Evolutionary conservation across 2,888 invertebrate species (phyloP).

Genomic region (Barypeithes pellucidus): DNA sequence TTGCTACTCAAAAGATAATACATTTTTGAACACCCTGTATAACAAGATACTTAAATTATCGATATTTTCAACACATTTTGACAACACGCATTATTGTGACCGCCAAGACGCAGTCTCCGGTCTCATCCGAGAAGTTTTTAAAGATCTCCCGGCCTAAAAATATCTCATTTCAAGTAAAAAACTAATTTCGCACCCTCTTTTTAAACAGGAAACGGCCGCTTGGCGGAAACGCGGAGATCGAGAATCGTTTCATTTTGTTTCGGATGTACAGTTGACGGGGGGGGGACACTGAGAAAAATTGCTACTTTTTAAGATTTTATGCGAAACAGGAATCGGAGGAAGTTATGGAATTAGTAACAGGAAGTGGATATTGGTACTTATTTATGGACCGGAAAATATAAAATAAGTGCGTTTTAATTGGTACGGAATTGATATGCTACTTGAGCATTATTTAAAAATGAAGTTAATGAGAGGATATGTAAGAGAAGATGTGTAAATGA

Average conservation of each 20-base stretch:
- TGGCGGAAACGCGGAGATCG: conserved; percentile 62
- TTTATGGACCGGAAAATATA: conserved; percentile 17
- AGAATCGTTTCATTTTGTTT: conserved; percentile 58
- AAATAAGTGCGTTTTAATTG: conserved; percentile 1
- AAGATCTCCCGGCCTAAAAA: conserved; percentile 60
- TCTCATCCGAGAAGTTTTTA: conserved; percentile 42
- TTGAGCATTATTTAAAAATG: neutral
- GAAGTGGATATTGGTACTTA: conserved; percentile 20
- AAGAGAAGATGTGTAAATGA: neutral
- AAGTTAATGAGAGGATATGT: neutral
- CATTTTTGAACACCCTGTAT: no score
- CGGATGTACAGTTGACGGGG: conserved; percentile 51
- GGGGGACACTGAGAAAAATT: conserved; percentile 44
- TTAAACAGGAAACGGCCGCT: conserved; percentile 63
- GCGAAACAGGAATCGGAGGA: conserved; percentile 39
- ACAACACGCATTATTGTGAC: no score
- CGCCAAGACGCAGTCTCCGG: no score
- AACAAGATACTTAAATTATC: no score
- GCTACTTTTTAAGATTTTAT: conserved; percentile 49
- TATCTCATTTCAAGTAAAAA: conserved; percentile 67
- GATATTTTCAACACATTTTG: no score
- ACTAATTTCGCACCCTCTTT: conserved; percentile 66
- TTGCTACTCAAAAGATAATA: no score
- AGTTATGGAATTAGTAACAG: conserved; percentile 33
- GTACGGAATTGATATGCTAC: neutral